A percentile compares a stretch with the other conserved stretches of the same genome.
phyloP scores from a whole-genome alignment of 2,797 vertebrate genomes.

The Mormyrus hasselquistii region DNA sequence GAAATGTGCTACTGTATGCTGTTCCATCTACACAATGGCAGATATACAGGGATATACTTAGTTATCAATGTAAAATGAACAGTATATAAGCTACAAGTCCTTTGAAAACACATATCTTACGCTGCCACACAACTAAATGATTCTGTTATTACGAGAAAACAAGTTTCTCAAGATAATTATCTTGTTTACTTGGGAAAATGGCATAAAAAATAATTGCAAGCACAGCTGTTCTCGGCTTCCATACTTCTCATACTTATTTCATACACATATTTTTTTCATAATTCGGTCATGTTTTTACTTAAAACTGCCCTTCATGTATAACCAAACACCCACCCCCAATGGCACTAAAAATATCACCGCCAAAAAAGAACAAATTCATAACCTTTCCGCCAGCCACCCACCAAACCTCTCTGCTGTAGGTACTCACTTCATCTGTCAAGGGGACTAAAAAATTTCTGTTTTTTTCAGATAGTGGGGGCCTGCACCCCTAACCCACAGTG shows the following conservation, averaged over 20 bases:
- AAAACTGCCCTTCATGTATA: too few species aligned
- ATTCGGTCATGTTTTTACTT: too few species aligned
- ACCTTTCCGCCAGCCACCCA: background rate
- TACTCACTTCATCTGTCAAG: background rate
- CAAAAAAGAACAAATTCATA: background rate
- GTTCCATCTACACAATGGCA: background rate
- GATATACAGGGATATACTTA: background rate
- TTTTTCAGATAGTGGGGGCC: background rate
- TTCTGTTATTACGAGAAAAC: too few species aligned
- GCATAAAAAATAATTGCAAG: background rate
- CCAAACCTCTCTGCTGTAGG: background rate
- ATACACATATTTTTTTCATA: background rate
- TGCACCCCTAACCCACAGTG: background rate
- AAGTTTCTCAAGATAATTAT: too few species aligned
- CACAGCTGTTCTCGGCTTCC: background rate
- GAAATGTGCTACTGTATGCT: background rate
- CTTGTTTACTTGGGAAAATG: background rate
- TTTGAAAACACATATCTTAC: background rate
- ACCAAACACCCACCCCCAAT: too few species aligned
- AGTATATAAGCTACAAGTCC: background rate
- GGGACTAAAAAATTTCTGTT: background rate
- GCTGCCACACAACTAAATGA: too few species aligned
- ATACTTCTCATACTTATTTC: background rate
- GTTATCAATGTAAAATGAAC: background rate
- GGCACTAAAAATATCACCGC: background rate